A percentile compares a stretch with the other conserved stretches of the same genome.
phyloP scores from a whole-genome alignment of 2,113 vertebrate species.

The Campylomormyrus tamandua region DNA sequence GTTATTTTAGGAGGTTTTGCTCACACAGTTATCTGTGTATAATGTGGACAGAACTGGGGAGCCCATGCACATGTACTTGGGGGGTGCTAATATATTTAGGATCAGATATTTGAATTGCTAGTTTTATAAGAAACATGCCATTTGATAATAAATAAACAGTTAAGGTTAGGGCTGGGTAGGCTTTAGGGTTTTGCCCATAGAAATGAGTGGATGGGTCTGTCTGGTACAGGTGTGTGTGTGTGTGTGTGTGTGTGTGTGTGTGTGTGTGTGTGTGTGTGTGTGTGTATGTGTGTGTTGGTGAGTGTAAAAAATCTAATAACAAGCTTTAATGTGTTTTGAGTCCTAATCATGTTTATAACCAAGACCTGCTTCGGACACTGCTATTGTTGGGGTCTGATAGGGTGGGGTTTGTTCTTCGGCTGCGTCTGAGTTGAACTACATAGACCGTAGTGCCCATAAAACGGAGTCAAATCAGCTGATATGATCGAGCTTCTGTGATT shows the following conservation, averaged over 20 bases:
- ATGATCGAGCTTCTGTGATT: slow-evolving; percentile 12
- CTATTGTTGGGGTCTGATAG: neutral
- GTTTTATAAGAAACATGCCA: neutral
- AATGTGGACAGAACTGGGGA: neutral
- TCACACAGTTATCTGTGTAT: neutral
- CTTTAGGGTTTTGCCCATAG: neutral
- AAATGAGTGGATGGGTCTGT: no score
- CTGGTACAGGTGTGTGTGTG: neutral
- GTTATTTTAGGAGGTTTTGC: neutral
- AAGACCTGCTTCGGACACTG: neutral
- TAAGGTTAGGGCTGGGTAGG: no score
- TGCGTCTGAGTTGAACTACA: slow-evolving; percentile 18
- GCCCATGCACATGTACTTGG: neutral
- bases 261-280: no score
- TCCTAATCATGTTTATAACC: neutral
- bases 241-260: neutral
- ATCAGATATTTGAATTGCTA: neutral
- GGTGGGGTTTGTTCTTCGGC: neutral
- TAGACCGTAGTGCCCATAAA: slow-evolving; percentile 9
- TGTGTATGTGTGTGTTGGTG: neutral
- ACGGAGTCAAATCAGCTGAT: neutral
- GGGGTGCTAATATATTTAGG: neutral
- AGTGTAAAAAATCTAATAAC: neutral
- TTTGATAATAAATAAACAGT: neutral
- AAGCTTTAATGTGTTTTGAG: neutral